Evolutionary conservation across 2,888 invertebrate genomes (phyloP), one percentile per base, ranked within the genome.

Genomic region (Pammene fasciana): DNA sequence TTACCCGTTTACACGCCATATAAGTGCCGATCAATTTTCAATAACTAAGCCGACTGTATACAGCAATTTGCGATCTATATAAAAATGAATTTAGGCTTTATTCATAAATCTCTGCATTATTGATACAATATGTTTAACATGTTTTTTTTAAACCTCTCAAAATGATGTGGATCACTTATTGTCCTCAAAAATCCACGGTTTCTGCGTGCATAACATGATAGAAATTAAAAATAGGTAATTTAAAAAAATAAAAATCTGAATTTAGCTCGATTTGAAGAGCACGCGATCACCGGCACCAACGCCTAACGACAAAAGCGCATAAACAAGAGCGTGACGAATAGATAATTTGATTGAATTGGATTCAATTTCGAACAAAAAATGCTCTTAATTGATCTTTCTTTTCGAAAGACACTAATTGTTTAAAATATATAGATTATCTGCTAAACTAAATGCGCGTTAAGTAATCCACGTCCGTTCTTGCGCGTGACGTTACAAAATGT

Each of bases 401-500:
- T 14, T 46, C n/a, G 14, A 26, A 10, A 52, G 11, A 7, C 26
- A 26, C 13, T 52, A 26, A 52, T 52, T 41, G 41, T 66, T 54
- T 0, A 36, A 34, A 60, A 16, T 57, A 55, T 52, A 36, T 55
- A 67, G 38, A 36, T 54, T 38, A 61, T 16, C 45, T 46, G 18
- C 64, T 45, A 55, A 65, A 59, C 50, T 62, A 62, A 48, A 68
- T 59, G 52, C 34, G 65, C 45, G 60, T 70, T 65, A 65, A 48
- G 65, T 60, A 71, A 62, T 67, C 6, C 60, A 59, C 73, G 62
- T 71, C 68, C 60, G 68, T 54, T 62, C 68, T 70, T 68, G 61
- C 70, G 72, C 73, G 75, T 73, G 68, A 71, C 54, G 70, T 81
- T 79, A 72, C 76, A 73, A 77, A 77, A 79, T 71, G 65, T 70